These are phyloP conservation scores for Luffia ferchaultella DNA, from an alignment of 2,888 invertebrate genomes.

Conservation along the genomic window DNA sequence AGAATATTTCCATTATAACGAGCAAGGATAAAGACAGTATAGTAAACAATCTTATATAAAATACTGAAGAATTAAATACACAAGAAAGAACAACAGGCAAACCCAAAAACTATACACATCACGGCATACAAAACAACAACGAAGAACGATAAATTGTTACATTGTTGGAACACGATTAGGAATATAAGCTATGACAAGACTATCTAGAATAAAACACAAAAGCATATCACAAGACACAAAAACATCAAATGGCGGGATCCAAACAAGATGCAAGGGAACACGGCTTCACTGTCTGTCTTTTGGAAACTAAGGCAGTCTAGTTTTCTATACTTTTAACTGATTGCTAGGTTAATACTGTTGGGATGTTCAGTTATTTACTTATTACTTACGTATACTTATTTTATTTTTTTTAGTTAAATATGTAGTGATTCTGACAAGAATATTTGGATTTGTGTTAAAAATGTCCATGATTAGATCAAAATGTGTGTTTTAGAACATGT, in stretches of 20 bases:
- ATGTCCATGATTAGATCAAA: too few species aligned
- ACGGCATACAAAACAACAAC: slow-evolving; percentile 8
- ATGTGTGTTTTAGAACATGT: too few species aligned
- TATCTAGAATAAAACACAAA: slow-evolving; percentile 18
- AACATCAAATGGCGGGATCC: slow-evolving; percentile 13
- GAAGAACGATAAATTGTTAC: background rate
- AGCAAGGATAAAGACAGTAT: too few species aligned
- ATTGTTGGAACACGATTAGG: background rate
- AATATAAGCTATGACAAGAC: slow-evolving; percentile 6
- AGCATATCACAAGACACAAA: slow-evolving; percentile 15
- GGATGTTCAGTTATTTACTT: too few species aligned
- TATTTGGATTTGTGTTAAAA: too few species aligned
- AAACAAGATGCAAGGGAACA: slow-evolving; percentile 16
- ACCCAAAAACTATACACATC: slow-evolving; percentile 6
- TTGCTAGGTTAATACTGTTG: too few species aligned
- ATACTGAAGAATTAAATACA: background rate
- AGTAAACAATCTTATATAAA: background rate
- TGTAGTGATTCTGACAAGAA: too few species aligned
- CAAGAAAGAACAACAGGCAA: slow-evolving; percentile 2
- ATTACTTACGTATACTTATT: too few species aligned
- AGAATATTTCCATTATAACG: too few species aligned
- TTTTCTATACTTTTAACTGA: too few species aligned
- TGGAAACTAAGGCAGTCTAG: slow-evolving; percentile 18
- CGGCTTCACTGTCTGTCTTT: slow-evolving; percentile 14
- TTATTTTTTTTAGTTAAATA: too few species aligned